Evolutionary conservation across 2,888 invertebrate genomes (phyloP), one percentile per base, ranked within the genome.

Genomic region (Netelia melanura): DNA sequence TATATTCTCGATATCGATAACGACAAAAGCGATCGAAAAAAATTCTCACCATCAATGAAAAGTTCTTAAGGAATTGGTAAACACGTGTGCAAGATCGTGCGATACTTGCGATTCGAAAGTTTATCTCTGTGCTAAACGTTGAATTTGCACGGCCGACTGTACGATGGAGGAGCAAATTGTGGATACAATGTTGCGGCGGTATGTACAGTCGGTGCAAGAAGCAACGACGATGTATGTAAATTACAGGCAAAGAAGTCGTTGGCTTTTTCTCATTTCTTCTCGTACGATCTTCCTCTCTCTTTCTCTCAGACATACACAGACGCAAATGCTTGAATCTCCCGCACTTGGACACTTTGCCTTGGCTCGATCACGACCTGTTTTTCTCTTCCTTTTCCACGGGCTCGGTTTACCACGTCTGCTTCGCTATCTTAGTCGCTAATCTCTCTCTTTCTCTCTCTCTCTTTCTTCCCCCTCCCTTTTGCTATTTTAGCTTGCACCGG

Each of bases 131-230:
- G 21, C 52, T 74, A 38, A 62, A 61, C 68, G 56, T 25, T 56
- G 43, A 86, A 81, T 83, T 86, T 68, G 67, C 70, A 1, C 70
- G 38, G 3, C 75, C 25, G 88, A 87, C 83, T 88, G 88, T 88
- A 89, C 86, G 81, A 65, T 88, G 89, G 90, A 88, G 85, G 85
- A 87, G 89, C 89, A 91, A 91, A 91, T 91, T 90, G 89, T 88
- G 86, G 86, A 86, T 89, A 91, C 90, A 92, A 91, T 91, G 90
- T 92, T 90, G 91, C 88, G 83, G 58, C 86, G 85, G 88, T 88
- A 81, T 79, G 90, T 92, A 92, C 90, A 91, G 89, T 88, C 89
- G 10, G 61, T 9, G 21, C 56, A 87, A 88, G 67, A 90, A 78
- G 38, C 70, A 70, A 54, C 71, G 43, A 21, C 56, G 62, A 58